A percentile compares a stretch with the other conserved stretches of the same genome.
Conservation (phyloP, 30 jellyfish, hydroid and myxozoan genomes). For the Turritopsis dohrnii region DNA sequence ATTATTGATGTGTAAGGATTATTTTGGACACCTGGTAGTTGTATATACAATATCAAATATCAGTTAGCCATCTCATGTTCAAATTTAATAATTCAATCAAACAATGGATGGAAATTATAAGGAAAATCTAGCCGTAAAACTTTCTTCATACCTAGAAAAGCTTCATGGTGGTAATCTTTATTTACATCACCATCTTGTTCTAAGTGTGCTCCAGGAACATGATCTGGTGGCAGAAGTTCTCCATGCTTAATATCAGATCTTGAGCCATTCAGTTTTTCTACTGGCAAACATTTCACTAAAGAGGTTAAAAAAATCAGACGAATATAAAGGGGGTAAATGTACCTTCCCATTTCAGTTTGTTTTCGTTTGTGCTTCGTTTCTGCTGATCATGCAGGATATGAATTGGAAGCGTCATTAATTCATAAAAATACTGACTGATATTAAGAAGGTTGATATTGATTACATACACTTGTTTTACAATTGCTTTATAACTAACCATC, state of each 20-base stretch:
- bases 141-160: slow-evolving; percentile 38
- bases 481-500: too few relatives aligned
- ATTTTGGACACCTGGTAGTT: too few relatives aligned
- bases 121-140: too few relatives aligned
- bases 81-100: too few relatives aligned
- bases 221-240: slow-evolving; percentile 88
- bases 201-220: slow-evolving; percentile 74
- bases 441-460: neutral
- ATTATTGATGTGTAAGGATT: too few relatives aligned
- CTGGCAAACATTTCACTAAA: slow-evolving; percentile 6
- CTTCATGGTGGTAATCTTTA: slow-evolving; percentile 85
- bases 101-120: too few relatives aligned
- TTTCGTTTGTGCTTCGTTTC: neutral
- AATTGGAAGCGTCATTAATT: neutral
- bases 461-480: neutral
- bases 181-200: slow-evolving; percentile 86
- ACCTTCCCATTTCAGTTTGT: neutral
- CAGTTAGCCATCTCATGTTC: too few relatives aligned
- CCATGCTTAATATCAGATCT: slow-evolving; percentile 52
- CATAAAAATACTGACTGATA: neutral
- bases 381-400: neutral
- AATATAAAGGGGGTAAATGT: neutral
- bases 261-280: slow-evolving; percentile 35
- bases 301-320: neutral
- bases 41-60: too few relatives aligned